Percentiles rank a stretch among this genome's conserved stretches.
These are phyloP conservation scores for Anolis sagrei DNA, from an alignment of 2,113 vertebrate species.

Conservation along the genomic window DNA sequence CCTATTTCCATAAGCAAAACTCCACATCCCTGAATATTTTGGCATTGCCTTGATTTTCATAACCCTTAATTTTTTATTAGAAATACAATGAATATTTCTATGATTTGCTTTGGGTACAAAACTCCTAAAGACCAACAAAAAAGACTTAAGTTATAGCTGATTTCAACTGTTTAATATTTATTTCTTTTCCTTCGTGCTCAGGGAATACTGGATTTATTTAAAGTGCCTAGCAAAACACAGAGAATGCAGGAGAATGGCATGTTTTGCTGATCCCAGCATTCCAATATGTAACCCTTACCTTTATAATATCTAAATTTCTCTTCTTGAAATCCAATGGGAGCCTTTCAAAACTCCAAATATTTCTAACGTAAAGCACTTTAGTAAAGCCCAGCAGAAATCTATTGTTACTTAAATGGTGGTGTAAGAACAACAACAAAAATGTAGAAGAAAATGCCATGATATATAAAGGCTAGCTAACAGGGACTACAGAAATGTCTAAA, in stretches of 20 bases:
- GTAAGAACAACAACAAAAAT: neutral
- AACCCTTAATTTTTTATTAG: neutral
- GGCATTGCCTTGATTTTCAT: neutral
- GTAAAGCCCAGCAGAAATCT: neutral
- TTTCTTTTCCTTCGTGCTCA: constrained; percentile 9
- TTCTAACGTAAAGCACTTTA: constrained; percentile 27
- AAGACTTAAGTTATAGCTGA: neutral
- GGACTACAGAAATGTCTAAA: neutral
- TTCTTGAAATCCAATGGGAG: neutral
- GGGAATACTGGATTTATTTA: constrained; percentile 11
- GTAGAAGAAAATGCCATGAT: neutral
- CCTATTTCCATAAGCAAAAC: neutral
- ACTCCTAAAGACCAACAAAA: constrained; percentile 15
- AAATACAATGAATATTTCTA: neutral
- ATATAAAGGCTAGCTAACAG: neutral
- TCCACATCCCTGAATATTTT: neutral
- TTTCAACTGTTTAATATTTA: constrained; percentile 1
- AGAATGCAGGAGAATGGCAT: constrained; percentile 8
- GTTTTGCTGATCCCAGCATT: constrained; percentile 13
- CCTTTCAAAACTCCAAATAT: neutral
- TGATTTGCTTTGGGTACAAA: neutral
- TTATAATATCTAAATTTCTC: neutral
- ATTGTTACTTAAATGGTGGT: neutral
- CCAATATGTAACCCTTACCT: constrained; percentile 9
- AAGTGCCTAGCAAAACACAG: constrained; percentile 17